Evolutionary conservation across 2,113 vertebrate genomes (phyloP).

Genomic region (human): DNA sequence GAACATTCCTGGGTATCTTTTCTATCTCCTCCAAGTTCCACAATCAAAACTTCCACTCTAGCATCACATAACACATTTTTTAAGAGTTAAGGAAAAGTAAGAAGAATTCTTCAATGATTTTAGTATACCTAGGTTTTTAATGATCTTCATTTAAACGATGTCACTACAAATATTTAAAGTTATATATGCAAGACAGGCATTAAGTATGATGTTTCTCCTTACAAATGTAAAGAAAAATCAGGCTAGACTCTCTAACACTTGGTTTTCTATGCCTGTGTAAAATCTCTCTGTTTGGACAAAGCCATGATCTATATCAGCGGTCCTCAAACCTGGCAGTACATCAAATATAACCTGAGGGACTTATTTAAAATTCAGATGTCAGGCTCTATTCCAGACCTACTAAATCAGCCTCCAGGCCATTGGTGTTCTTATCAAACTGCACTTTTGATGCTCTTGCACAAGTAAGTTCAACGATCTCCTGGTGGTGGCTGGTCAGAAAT

Average conservation of each 20-base stretch:
- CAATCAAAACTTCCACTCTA: conserved; percentile 12
- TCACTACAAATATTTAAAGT: not conserved
- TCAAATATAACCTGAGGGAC: conserved; percentile 32
- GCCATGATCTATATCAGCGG: conserved; percentile 17
- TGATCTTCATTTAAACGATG: conserved; percentile 19
- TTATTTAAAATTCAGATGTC: conserved; percentile 41
- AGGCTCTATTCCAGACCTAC: not conserved
- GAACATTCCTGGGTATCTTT: not conserved
- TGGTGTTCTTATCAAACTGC: not conserved
- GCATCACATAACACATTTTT: not conserved
- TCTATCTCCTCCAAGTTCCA: not conserved
- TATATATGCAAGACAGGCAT: not conserved
- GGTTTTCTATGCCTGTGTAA: conserved; percentile 36
- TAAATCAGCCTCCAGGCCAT: not conserved
- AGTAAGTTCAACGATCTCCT: not conserved
- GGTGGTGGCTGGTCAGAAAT: not conserved
- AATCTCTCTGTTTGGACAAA: conserved; percentile 58
- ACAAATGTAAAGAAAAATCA: conserved; percentile 20
- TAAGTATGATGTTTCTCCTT: conserved; percentile 8
- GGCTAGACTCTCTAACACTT: not conserved
- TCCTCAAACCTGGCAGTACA: conserved; percentile 25
- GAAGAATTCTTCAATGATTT: conserved; percentile 3
- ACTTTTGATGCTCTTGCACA: not conserved
- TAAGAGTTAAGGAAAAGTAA: not conserved
- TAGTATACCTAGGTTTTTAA: not conserved